phyloP scores from a whole-genome alignment of 2,113 vertebrate species.

The Athene noctua region DNA sequence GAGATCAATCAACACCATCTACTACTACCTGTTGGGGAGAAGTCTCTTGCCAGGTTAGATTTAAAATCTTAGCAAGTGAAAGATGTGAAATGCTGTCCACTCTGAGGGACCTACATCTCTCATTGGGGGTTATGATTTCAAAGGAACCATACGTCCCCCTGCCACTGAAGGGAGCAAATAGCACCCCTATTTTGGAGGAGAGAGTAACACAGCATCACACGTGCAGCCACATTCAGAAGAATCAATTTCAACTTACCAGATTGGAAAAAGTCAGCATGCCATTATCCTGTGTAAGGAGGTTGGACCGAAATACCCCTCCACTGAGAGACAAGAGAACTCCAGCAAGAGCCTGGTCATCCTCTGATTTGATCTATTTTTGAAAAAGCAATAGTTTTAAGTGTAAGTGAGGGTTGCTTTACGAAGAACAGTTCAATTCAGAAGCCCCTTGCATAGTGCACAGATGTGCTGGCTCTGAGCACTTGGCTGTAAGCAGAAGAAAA shows the following conservation, averaged over 20 bases:
- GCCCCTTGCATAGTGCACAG: not conserved
- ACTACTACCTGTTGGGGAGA: not conserved
- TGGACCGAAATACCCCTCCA: conserved; percentile 93
- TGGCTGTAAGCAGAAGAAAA: not conserved
- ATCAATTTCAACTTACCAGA: conserved; percentile 76
- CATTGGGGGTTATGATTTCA: not conserved
- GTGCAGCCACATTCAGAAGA: not conserved
- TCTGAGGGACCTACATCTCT: not conserved
- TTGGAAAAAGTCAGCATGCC: conserved; percentile 94
- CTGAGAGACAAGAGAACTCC: conserved; percentile 96
- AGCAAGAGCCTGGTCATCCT: conserved; percentile 88
- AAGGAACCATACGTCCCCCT: not conserved
- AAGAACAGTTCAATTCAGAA: not conserved
- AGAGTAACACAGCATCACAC: not conserved
- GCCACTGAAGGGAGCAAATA: not conserved
- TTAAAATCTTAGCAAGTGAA: not conserved
- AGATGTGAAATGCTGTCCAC: not conserved
- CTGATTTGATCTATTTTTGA: conserved; percentile 84
- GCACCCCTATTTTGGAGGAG: not conserved
- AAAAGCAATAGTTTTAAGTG: not conserved
- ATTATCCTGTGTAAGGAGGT: conserved; percentile 92
- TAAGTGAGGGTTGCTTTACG: fast-evolving
- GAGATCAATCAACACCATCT: not conserved
- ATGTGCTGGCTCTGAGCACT: not conserved
- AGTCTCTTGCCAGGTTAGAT: not conserved